Conservation (phyloP, 2,888 invertebrate genomes). For the Hypsopygia costalis region DNA sequence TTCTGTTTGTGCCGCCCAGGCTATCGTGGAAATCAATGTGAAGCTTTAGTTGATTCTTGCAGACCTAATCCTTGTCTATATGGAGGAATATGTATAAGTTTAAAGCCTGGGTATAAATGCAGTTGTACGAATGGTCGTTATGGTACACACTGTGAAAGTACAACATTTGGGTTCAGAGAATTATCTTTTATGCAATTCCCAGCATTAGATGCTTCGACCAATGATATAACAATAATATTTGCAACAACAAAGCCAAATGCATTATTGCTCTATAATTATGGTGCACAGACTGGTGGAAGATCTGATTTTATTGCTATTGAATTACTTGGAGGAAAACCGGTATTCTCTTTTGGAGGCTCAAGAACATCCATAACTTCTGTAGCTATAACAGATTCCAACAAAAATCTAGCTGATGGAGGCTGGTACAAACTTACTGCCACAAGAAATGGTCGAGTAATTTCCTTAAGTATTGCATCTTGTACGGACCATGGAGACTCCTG, state of each 20-base stretch:
- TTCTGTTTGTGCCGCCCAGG: conserved; percentile 96
- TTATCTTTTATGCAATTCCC: conserved; percentile 95
- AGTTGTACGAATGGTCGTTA: conserved; percentile 93
- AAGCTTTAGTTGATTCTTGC: conserved; percentile 93
- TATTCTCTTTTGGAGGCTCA: conserved; percentile 94
- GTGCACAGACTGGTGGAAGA: conserved; percentile 91
- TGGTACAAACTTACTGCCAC: conserved; percentile 97
- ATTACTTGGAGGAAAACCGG: conserved; percentile 89
- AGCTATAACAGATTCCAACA: conserved; percentile 82
- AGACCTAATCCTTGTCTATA: conserved; percentile 95
- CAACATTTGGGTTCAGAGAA: conserved; percentile 93
- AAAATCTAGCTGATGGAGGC: conserved; percentile 89
- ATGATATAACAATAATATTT: conserved; percentile 94
- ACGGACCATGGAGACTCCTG: conserved; percentile 93
- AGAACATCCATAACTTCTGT: conserved; percentile 93
- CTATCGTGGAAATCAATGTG: conserved; percentile 94
- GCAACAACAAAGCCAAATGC: conserved; percentile 93
- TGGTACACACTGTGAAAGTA: conserved; percentile 94
- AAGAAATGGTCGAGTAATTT: conserved; percentile 92
- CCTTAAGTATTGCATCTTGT: conserved; percentile 90
- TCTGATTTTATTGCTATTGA: conserved; percentile 97
- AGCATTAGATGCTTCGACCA: conserved; percentile 91
- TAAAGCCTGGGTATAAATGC: conserved; percentile 93
- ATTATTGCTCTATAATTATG: conserved; percentile 94
- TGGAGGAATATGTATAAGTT: conserved; percentile 92